Evolutionary conservation across 2,797 vertebrate species (phyloP).

Genomic region (Lemur catta): DNA sequence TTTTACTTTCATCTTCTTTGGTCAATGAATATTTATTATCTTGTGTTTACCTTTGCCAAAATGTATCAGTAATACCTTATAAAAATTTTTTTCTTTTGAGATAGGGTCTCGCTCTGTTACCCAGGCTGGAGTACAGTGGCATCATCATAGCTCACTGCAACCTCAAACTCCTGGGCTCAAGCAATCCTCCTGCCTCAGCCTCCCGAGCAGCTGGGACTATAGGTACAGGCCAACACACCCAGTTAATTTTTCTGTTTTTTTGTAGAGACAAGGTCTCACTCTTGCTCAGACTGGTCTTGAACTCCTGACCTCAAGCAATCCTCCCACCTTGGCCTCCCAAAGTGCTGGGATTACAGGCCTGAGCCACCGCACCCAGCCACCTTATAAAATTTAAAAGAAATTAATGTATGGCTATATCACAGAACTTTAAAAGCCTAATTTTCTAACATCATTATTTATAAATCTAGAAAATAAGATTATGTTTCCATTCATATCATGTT

Average conservation of each 20-base stretch:
- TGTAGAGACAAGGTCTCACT: not conserved
- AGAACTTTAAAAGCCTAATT: slow-evolving; percentile 20
- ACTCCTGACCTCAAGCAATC: not conserved
- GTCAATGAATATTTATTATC: not conserved
- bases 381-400: not conserved
- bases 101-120: not conserved
- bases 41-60: slow-evolving; percentile 2
- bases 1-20: not conserved
- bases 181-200: not conserved
- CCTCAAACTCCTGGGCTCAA: not conserved
- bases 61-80: not conserved
- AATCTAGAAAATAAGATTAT: slow-evolving; percentile 24
- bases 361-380: not conserved
- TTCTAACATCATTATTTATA: not conserved
- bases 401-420: not conserved
- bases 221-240: not conserved
- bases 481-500: not conserved
- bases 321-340: not conserved
- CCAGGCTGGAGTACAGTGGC: not conserved
- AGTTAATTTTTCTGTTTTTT: not conserved
- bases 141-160: not conserved
- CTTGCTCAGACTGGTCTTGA: not conserved
- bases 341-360: not conserved
- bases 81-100: not conserved
- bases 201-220: not conserved